Conservation (phyloP, 2,113 vertebrate genomes). For the Semicossyphus pulcher region DNA sequence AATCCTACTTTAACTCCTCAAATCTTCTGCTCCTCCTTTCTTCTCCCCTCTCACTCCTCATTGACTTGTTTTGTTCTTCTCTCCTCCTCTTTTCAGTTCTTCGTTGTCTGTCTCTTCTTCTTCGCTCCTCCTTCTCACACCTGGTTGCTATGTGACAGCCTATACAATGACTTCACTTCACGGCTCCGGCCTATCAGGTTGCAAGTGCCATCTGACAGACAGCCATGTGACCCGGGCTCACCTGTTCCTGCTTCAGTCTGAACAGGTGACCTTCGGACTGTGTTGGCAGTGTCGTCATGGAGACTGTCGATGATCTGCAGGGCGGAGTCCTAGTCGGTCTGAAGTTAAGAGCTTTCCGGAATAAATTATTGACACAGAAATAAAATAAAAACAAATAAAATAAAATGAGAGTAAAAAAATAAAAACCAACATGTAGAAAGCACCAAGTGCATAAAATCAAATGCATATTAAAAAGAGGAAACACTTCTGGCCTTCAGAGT, state of each 20-base stretch:
- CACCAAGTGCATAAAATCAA: background rate
- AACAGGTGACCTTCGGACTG: constrained; percentile 58
- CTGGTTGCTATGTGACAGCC: constrained; percentile 37
- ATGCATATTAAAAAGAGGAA: background rate
- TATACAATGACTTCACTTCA: constrained; percentile 38
- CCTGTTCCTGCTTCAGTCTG: constrained; percentile 25
- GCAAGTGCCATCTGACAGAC: background rate
- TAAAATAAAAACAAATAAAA: background rate
- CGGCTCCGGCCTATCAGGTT: constrained; percentile 45
- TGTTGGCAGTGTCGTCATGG: background rate
- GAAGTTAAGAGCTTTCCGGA: background rate
- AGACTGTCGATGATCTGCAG: background rate
- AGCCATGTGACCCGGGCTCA: constrained; percentile 51
- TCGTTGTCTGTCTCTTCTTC: background rate
- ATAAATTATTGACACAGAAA: no score
- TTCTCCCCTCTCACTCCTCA: constrained; percentile 31
- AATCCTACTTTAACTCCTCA: background rate
- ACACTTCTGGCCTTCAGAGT: background rate
- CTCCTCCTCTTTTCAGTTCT: background rate
- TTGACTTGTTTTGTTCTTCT: background rate
- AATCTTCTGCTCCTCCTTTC: background rate
- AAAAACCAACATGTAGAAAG: no score
- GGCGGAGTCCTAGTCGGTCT: background rate
- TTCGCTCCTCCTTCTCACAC: constrained; percentile 4
- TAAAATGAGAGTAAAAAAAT: background rate